Conservation (phyloP, 2,113 vertebrate species). For the Anas platyrhynchos region DNA sequence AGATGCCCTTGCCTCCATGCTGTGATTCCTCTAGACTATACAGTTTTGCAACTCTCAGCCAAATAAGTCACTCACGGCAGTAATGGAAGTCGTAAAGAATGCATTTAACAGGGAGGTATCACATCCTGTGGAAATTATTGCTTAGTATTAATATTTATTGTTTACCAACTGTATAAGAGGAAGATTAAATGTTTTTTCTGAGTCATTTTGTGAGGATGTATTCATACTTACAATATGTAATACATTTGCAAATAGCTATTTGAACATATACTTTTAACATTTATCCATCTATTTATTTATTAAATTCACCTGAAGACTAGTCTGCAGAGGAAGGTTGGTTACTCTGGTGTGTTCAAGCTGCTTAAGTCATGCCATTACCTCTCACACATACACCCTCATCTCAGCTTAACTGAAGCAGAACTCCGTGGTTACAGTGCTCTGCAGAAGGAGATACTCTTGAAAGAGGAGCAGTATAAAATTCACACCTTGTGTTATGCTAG, state of each 20-base stretch:
- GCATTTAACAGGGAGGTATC: background rate
- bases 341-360: background rate
- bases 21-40: background rate
- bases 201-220: background rate
- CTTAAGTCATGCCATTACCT: background rate
- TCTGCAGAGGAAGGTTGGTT: background rate
- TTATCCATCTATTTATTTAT: background rate
- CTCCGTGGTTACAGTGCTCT: background rate
- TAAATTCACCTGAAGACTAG: background rate
- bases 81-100: background rate
- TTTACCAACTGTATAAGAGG: conserved; percentile 35
- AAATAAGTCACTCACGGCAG: background rate
- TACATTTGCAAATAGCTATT: background rate
- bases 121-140: background rate
- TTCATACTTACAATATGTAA: background rate
- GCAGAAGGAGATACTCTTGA: background rate
- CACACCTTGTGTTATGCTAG: background rate
- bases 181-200: conserved; percentile 11
- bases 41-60: background rate
- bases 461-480: background rate
- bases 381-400: background rate
- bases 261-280: background rate
- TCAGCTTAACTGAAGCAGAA: background rate
- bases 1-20: background rate
- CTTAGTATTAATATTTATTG: conserved; percentile 43